These are phyloP conservation scores for Meloidogyne floridensis DNA, from an alignment of 1,140 invertebrate species.

Conservation along the genomic window DNA sequence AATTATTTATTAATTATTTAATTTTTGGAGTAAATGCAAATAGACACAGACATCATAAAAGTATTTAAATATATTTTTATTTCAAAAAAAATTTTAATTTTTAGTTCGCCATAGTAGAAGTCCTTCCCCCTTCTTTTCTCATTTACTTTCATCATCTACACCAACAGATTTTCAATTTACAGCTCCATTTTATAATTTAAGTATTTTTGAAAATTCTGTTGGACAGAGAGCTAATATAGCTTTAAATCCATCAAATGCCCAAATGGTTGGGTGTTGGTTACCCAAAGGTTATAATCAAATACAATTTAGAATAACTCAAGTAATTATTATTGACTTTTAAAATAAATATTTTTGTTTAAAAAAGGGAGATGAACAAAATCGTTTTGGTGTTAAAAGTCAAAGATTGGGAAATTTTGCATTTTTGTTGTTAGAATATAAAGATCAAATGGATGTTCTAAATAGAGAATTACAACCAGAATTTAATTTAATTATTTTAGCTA, in stretches of 20 bases:
- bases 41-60: not conserved
- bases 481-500: slow-evolving; percentile 43
- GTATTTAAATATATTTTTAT: not conserved
- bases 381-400: slow-evolving; percentile 35
- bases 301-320: slow-evolving; percentile 52
- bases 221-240: not conserved
- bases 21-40: not conserved
- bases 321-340: not conserved
- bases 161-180: slow-evolving; percentile 50
- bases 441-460: slow-evolving; percentile 47
- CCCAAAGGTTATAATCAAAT: slow-evolving; percentile 46
- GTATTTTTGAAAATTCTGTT: slow-evolving; percentile 43
- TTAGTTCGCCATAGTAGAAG: slow-evolving; percentile 7
- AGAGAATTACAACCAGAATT: slow-evolving; percentile 50
- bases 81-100: not conserved
- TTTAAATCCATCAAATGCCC: slow-evolving; percentile 21
- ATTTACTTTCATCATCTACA: slow-evolving; percentile 2
- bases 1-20: not conserved
- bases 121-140: not conserved
- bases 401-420: slow-evolving; percentile 53
- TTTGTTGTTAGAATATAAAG: slow-evolving; percentile 43
- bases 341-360: slow-evolving; percentile 19
- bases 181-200: slow-evolving; percentile 43
- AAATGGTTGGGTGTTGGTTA: slow-evolving; percentile 50
- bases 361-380: slow-evolving; percentile 47